Evolutionary conservation across 2,888 invertebrate genomes (phyloP).

Genomic region (Drosophila austrosaltans): DNA sequence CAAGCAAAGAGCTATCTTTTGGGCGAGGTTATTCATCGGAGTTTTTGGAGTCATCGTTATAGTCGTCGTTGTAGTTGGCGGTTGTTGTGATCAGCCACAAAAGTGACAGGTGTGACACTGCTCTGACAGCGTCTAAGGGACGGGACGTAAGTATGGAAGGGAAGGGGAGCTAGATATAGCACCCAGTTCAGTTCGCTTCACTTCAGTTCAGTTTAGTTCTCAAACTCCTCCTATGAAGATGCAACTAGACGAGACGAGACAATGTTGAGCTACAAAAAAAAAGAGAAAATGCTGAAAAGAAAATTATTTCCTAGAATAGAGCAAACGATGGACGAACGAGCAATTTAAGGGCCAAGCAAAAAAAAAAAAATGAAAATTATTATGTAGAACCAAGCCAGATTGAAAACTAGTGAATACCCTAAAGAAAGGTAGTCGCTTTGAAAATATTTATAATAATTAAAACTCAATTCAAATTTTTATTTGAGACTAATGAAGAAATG

Average conservation of each 20-base stretch:
- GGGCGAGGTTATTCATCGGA: constrained; percentile 46
- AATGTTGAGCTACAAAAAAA: constrained; percentile 51
- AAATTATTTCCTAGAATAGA: constrained; percentile 72
- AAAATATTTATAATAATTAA: no score
- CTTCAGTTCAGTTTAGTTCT: constrained; percentile 9
- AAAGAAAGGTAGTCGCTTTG: not conserved
- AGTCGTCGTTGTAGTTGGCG: constrained; percentile 50
- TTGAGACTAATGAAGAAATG: no score
- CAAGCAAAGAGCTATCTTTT: constrained; percentile 23
- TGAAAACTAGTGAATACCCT: constrained; percentile 21
- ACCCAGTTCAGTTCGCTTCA: constrained; percentile 42
- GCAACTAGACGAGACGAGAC: constrained; percentile 65
- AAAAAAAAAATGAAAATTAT: constrained; percentile 7
- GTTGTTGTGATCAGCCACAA: constrained; percentile 76
- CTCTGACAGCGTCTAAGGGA: constrained; percentile 48
- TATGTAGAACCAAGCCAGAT: not conserved
- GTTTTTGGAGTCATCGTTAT: constrained; percentile 2
- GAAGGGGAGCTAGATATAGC: constrained; percentile 8
- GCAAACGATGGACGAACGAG: constrained; percentile 42
- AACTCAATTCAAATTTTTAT: no score
- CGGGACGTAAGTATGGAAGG: not conserved
- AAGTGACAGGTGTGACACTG: constrained; percentile 77
- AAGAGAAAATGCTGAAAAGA: constrained; percentile 37
- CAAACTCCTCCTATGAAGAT: constrained; percentile 59
- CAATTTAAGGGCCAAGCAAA: constrained; percentile 36